Evolutionary conservation across 2,113 vertebrate species (phyloP).

Genomic region (Poeciliopsis turrubarensis): DNA sequence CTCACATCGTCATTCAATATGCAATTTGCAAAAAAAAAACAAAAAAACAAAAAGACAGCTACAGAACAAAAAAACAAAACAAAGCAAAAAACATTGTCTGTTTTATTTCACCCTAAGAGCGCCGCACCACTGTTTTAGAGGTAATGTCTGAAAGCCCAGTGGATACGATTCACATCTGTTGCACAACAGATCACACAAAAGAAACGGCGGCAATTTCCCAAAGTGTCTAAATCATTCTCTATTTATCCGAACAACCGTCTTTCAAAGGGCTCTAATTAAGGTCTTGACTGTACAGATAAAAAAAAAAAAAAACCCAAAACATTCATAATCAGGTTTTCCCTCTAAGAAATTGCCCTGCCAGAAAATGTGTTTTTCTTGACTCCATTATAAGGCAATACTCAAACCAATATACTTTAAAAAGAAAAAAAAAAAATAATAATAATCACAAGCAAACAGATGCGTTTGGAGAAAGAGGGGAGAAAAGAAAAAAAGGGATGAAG

Average conservation of each 20-base stretch:
- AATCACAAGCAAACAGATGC: constrained; percentile 35
- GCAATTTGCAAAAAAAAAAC: background rate
- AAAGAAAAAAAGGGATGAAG: background rate
- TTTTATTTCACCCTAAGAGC: constrained; percentile 16
- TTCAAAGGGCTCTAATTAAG: constrained; percentile 34
- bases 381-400: constrained; percentile 2
- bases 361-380: constrained; percentile 6
- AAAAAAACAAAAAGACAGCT: no score
- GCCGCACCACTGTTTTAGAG: background rate
- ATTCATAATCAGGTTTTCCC: constrained; percentile 18
- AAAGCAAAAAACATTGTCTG: background rate
- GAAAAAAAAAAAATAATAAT: no score
- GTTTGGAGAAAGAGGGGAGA: constrained; percentile 4
- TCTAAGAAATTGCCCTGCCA: constrained; percentile 7
- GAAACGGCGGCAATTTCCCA: constrained; percentile 15
- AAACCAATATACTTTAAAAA: background rate
- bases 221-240: background rate
- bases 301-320: no score
- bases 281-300: constrained; percentile 16
- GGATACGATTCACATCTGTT: constrained; percentile 5
- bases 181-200: constrained; percentile 24
- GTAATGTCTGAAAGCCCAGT: constrained; percentile 8
- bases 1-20: background rate
- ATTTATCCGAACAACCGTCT: background rate
- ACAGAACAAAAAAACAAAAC: constrained; percentile 1